phyloP scores from a whole-genome alignment of 2,113 vertebrate species.

The Drymodes brunneopygia region DNA sequence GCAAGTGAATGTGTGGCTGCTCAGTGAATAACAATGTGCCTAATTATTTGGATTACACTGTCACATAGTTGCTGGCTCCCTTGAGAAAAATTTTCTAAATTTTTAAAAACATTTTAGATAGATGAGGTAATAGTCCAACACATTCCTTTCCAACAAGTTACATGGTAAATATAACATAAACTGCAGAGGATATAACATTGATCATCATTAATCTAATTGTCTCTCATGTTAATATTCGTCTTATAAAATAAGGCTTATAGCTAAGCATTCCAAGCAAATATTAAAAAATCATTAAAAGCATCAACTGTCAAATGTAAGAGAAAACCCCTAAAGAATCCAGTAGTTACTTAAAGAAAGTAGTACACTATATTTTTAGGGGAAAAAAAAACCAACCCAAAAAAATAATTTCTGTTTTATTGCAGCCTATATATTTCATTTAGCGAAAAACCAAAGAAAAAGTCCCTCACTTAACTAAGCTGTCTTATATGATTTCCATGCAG shows the following conservation, averaged over 20 bases:
- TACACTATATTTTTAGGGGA: background rate
- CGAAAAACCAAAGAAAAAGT: background rate
- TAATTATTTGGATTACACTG: slow-evolving; percentile 70
- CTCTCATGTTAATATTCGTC: background rate
- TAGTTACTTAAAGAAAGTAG: background rate
- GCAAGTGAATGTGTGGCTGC: slow-evolving; percentile 11
- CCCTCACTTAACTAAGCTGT: background rate
- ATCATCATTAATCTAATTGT: background rate
- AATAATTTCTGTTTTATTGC: background rate
- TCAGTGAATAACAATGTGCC: slow-evolving; percentile 33
- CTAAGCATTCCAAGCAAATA: background rate
- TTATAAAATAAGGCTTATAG: background rate
- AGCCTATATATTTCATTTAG: background rate
- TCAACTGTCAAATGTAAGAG: background rate
- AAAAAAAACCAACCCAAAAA: background rate
- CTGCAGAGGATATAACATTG: background rate
- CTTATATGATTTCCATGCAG: background rate
- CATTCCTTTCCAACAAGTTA: slow-evolving; percentile 58
- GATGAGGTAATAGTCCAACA: slow-evolving; percentile 68
- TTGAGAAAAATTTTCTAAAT: slow-evolving; percentile 71
- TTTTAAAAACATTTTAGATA: slow-evolving; percentile 70
- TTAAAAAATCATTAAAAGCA: background rate
- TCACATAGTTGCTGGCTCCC: slow-evolving; percentile 53
- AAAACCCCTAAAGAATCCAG: background rate
- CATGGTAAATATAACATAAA: background rate